Evolutionary conservation across 2,113 vertebrate species (phyloP).

Genomic region (cat (Felis catus)): DNA sequence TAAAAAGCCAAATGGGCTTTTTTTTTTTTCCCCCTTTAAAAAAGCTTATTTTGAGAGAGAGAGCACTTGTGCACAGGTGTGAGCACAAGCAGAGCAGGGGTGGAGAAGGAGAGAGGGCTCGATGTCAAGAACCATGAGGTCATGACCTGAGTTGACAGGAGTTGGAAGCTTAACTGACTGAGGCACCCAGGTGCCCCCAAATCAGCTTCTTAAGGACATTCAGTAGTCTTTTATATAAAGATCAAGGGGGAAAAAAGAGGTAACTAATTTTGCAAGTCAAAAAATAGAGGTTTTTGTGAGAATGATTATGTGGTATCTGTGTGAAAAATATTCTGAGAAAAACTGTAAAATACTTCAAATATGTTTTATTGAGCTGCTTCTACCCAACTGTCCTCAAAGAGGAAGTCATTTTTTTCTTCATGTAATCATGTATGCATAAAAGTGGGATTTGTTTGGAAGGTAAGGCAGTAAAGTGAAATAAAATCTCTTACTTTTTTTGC

Average conservation of each 20-base stretch:
- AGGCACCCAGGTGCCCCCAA: neutral
- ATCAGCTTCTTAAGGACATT: constrained; percentile 31
- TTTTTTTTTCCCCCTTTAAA: too few species aligned
- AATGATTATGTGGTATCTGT: neutral
- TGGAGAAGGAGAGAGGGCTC: too few species aligned
- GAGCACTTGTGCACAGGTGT: too few species aligned
- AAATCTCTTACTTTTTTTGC: neutral
- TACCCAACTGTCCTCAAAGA: constrained; percentile 29
- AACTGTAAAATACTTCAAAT: neutral
- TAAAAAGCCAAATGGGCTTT: neutral
- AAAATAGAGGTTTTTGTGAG: neutral
- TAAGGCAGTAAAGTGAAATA: neutral
- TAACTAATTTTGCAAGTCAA: neutral
- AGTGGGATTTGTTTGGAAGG: neutral
- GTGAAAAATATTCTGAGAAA: constrained; percentile 25
- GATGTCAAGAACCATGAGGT: too few species aligned
- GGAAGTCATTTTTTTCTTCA: neutral
- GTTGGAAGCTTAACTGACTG: too few species aligned
- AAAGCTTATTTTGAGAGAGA: too few species aligned
- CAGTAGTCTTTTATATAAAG: neutral
- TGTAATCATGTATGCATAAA: neutral
- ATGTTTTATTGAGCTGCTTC: neutral
- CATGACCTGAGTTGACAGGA: too few species aligned
- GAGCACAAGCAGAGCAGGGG: too few species aligned
- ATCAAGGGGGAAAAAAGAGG: neutral